These are phyloP conservation scores for Nomada fucata DNA, from an alignment of 2,888 invertebrate species.

Conservation along the genomic window DNA sequence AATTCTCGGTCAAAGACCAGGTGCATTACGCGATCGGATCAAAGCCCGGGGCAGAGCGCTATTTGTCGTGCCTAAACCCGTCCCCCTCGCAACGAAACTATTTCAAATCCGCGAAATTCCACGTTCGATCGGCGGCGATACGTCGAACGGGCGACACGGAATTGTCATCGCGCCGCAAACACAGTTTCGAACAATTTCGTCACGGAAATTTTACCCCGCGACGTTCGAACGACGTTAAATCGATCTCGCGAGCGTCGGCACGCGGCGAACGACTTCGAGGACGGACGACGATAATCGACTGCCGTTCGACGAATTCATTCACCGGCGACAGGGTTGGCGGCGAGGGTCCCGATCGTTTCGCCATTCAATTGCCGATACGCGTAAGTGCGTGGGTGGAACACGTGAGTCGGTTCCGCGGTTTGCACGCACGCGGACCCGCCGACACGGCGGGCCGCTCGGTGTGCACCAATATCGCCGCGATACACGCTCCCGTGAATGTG, in stretches of 20 bases:
- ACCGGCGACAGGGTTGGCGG: conserved; percentile 36
- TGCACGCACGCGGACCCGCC: conserved; percentile 55
- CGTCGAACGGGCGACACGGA: too few relatives aligned
- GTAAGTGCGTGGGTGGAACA: conserved; percentile 68
- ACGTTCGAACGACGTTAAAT: too few relatives aligned
- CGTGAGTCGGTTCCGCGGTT: conserved; percentile 62
- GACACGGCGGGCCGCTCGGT: conserved; percentile 37
- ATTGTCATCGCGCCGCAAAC: too few relatives aligned
- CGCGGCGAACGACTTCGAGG: not conserved
- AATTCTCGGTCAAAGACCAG: conserved; percentile 34
- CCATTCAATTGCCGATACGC: conserved; percentile 69
- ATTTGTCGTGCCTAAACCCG: too few relatives aligned
- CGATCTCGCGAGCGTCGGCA: too few relatives aligned
- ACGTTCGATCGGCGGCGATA: too few relatives aligned
- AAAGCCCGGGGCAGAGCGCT: not conserved
- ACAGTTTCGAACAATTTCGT: too few relatives aligned
- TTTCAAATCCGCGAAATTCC: too few relatives aligned
- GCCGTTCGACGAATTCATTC: conserved; percentile 51
- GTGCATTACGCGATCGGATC: not conserved
- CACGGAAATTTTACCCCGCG: too few relatives aligned
- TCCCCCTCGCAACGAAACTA: not conserved
- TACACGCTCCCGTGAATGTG: conserved; percentile 59
- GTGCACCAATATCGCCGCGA: conserved; percentile 60
- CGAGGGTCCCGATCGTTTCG: conserved; percentile 62
- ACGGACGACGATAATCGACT: conserved; percentile 21